phyloP scores from a whole-genome alignment of 2,113 vertebrate genomes.

The Pedionomus torquatus region DNA sequence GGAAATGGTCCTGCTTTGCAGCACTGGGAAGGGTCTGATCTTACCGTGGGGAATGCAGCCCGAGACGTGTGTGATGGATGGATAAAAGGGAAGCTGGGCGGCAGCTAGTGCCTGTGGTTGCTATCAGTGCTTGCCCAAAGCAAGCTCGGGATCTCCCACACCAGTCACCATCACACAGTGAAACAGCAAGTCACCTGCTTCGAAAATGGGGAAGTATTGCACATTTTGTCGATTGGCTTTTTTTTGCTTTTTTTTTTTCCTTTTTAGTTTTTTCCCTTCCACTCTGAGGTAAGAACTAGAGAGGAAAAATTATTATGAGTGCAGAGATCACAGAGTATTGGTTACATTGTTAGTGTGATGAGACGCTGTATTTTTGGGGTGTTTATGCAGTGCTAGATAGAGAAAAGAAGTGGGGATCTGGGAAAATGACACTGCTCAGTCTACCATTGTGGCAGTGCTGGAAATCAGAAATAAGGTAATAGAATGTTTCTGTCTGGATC shows the following conservation, averaged over 20 bases:
- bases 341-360: background rate
- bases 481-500: background rate
- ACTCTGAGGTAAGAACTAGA: background rate
- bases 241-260: background rate
- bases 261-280: background rate
- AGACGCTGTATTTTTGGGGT: background rate
- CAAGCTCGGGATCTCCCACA: accelerated
- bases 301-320: background rate
- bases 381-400: background rate
- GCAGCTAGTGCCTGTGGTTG: background rate
- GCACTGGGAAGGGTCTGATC: background rate
- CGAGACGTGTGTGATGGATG: accelerated
- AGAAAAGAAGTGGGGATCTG: background rate
- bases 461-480: background rate
- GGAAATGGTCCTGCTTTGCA: background rate
- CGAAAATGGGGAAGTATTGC: background rate
- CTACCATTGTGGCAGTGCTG: background rate
- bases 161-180: background rate
- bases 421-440: background rate
- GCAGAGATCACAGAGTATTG: background rate
- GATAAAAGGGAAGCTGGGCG: background rate
- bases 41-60: accelerated
- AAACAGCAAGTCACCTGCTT: background rate
- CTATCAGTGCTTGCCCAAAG: accelerated
- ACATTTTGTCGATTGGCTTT: background rate